Evolutionary conservation across 2,888 invertebrate species (phyloP).

Genomic region (Synergus umbraculus): DNA sequence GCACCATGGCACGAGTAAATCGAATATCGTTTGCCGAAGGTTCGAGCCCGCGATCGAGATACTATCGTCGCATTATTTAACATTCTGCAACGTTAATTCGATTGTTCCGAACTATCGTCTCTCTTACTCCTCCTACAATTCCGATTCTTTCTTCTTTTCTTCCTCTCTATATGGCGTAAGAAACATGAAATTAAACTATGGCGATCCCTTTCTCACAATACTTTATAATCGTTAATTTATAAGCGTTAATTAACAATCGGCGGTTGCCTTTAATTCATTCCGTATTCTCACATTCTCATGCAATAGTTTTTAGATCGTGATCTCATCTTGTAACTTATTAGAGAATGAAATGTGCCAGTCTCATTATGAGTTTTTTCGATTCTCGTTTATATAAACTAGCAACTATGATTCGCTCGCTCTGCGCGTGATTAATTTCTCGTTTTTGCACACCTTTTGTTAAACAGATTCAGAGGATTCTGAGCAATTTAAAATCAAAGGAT

Average conservation of each 20-base stretch:
- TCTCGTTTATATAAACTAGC: background rate
- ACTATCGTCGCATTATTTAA: slow-evolving; percentile 41
- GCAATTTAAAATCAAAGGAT: too few relatives aligned
- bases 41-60: slow-evolving; percentile 35
- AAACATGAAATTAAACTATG: slow-evolving; percentile 38
- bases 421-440: too few relatives aligned
- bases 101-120: slow-evolving; percentile 31
- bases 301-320: background rate
- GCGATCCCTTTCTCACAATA: slow-evolving; percentile 33
- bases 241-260: slow-evolving; percentile 29
- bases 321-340: background rate
- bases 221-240: slow-evolving; percentile 31
- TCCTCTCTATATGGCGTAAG: slow-evolving; percentile 33
- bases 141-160: slow-evolving; percentile 13
- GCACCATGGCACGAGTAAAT: slow-evolving; percentile 36
- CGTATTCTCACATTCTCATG: slow-evolving; percentile 1
- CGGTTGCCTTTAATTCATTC: slow-evolving; percentile 15
- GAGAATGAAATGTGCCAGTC: background rate
- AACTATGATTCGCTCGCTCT: too few relatives aligned
- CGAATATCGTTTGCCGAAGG: slow-evolving; percentile 25
- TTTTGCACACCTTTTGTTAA: too few relatives aligned
- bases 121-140: slow-evolving; percentile 13
- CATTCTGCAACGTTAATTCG: slow-evolving; percentile 38
- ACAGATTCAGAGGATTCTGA: too few relatives aligned
- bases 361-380: background rate